Evolutionary conservation across 1,140 invertebrate species (phyloP), one percentile per base, ranked within the genome.

Genomic region (Drosophila nebulosa): DNA sequence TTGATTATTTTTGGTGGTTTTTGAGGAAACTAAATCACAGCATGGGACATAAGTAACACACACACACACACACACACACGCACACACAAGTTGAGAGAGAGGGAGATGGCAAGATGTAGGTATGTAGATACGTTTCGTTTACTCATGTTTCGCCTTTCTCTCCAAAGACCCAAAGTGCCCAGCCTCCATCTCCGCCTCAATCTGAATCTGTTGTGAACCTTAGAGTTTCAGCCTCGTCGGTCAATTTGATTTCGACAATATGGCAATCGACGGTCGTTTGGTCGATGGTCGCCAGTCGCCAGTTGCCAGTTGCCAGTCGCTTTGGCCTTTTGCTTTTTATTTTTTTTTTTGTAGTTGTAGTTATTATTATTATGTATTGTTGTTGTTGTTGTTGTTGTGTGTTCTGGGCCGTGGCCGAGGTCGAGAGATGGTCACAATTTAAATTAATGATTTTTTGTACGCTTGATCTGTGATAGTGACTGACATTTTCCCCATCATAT

Each of bases 401-500:
- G 61, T 60, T 74, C 53, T 58, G 79, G 81, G 69, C 67, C 81
- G 36, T 61, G 59, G 56, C 30, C 64, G 56, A 68, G 62, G 69
- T 35, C 69, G 74, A 76, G 75, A 77, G 79, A 86, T 89, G 80
- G 78, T 78, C 80, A 83, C 73, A 90, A 80, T 89, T 79, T 85
- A 78, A 89, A 83, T 86, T 90, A 90, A 90, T 90, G 84, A 81
- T 76, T 90, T 90, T 32, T 86, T 84, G 70, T 75, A 85, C 83
- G 88, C 88, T 79, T 89, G 80, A 90, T 86, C 89, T 89, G 78
- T 76, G 78, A 86, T 86, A 88, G 83, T 86, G 81, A 86, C 81
- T 86, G 74, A 86, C 81, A 86, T 81, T 86, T 86, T 86, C 66
- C 81, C 81, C 78, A 77, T 81, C 81, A 85, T n/a, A n/a, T 86